Conservation (phyloP, 2,113 vertebrate genomes). For the Dasyprocta punctata region DNA sequence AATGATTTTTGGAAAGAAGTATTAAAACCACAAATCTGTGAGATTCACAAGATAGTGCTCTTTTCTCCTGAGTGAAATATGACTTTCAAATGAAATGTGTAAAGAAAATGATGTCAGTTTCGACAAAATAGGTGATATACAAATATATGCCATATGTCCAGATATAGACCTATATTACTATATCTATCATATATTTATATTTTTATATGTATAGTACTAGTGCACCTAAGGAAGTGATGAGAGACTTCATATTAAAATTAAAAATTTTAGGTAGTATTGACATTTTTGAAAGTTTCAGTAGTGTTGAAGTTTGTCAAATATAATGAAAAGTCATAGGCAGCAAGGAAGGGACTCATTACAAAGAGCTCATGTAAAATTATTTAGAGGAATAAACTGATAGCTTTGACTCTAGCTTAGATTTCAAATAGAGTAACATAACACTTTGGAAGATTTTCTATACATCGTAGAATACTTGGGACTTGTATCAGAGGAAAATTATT, state of each 20-base stretch:
- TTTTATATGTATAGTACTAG: neutral
- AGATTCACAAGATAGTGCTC: neutral
- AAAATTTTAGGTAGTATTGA: neutral
- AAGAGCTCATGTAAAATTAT: constrained; percentile 22
- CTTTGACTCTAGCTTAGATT: neutral
- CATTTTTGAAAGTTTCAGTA: constrained; percentile 25
- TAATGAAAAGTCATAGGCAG: constrained; percentile 63
- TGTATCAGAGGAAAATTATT: neutral
- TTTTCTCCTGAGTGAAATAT: neutral
- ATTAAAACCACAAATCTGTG: neutral
- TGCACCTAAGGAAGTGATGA: neutral
- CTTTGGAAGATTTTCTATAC: neutral
- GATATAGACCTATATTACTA: neutral
- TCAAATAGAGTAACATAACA: neutral
- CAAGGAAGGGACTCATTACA: neutral
- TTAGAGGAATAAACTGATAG: neutral
- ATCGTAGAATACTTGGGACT: neutral
- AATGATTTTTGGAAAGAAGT: neutral
- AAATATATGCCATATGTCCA: neutral
- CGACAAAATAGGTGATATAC: neutral
- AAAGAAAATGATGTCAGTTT: neutral
- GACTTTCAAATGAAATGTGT: neutral
- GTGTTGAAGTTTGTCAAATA: constrained; percentile 68
- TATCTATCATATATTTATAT: neutral
- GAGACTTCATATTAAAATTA: neutral